Conservation (phyloP, 2,113 vertebrate species). For the Centropus unirufus region DNA sequence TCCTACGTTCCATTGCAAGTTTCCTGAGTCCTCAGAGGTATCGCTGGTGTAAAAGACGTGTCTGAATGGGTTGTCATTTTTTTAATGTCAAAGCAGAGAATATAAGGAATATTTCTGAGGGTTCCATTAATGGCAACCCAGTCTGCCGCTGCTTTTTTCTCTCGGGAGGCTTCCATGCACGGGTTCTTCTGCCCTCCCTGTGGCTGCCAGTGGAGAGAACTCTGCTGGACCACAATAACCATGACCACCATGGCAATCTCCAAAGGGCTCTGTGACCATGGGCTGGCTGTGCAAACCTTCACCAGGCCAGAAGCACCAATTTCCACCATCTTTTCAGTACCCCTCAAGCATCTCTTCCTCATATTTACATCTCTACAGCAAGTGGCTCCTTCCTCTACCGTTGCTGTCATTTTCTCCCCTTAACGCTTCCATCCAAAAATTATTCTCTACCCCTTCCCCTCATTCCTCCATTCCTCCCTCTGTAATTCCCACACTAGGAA, state of each 20-base stretch:
- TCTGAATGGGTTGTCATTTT: neutral
- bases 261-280: neutral
- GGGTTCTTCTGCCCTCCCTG: neutral
- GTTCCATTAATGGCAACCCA: neutral
- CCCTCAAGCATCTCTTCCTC: neutral
- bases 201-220: neutral
- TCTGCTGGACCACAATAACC: neutral
- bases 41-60: neutral
- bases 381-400: rapidly evolving
- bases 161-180: neutral
- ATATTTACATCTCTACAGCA: neutral
- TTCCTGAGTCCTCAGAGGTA: neutral
- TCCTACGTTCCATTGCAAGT: neutral
- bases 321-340: neutral
- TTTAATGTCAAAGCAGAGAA: neutral
- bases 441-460: neutral
- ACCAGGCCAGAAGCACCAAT: neutral
- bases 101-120: neutral
- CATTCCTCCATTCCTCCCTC: neutral
- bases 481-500: neutral
- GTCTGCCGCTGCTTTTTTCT: neutral
- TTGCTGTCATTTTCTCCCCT: neutral
- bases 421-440: neutral
- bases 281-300: neutral
- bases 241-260: neutral